Evolutionary conservation across 1,140 invertebrate genomes (phyloP).

Genomic region (Drosophila nigrodunni): DNA sequence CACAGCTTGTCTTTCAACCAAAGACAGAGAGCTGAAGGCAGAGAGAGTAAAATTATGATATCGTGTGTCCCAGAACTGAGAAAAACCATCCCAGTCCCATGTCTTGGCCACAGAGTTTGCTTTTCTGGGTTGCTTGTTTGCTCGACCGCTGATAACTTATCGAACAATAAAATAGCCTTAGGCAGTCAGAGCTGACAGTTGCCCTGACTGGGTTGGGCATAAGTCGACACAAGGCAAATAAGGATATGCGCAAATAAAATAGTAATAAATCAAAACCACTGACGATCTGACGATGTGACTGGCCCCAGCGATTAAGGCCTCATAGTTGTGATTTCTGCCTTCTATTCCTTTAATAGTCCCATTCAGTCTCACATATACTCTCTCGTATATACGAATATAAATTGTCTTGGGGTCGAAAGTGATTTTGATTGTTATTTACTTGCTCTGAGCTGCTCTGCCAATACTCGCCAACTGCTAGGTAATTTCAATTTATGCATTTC

Average conservation of each 20-base stretch:
- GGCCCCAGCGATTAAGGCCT: conserved; percentile 75
- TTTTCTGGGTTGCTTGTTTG: conserved; percentile 50
- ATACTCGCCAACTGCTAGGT: conserved; percentile 10
- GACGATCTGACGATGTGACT: conserved; percentile 76
- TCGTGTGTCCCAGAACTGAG: conserved; percentile 34
- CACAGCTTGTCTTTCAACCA: conserved; percentile 51
- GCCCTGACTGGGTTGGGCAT: conserved; percentile 20
- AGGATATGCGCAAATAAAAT: conserved; percentile 83
- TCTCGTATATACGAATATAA: conserved; percentile 46
- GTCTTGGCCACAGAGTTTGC: conserved; percentile 27
- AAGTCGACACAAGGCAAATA: conserved; percentile 68
- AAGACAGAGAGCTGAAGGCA: conserved; percentile 9
- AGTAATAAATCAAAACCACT: conserved; percentile 81
- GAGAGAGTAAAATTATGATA: conserved; percentile 69
- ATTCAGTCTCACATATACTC: neutral
- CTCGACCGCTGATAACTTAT: conserved; percentile 72
- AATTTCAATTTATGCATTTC: conserved; percentile 41
- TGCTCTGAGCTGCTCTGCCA: conserved; percentile 38
- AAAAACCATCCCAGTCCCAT: neutral
- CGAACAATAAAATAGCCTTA: conserved; percentile 79
- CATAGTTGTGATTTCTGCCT: conserved; percentile 62
- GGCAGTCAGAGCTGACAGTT: conserved; percentile 47
- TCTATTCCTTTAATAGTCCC: conserved; percentile 7
- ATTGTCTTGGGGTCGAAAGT: conserved; percentile 78
- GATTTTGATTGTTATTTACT: conserved; percentile 82